phyloP scores from a whole-genome alignment of 2,113 vertebrate genomes.

The Siniperca knerii region DNA sequence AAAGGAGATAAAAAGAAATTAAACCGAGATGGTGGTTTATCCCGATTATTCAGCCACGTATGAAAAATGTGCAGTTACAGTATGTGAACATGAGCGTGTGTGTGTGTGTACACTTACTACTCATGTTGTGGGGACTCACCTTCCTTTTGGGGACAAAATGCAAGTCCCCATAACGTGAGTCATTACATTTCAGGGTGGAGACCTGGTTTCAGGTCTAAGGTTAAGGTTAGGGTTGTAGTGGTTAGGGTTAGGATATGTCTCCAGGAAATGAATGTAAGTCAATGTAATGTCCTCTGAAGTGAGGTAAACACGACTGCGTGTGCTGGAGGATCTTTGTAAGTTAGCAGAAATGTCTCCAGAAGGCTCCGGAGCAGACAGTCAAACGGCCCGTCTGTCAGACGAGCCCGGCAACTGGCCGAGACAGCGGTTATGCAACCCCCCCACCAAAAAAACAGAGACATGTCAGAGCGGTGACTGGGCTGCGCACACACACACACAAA shows the following conservation, averaged over 20 bases:
- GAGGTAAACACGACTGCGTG: too few species aligned
- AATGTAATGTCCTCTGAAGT: too few species aligned
- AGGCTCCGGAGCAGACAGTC: conserved; percentile 26
- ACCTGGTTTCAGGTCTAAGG: too few species aligned
- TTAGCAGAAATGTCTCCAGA: conserved; percentile 41
- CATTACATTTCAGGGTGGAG: too few species aligned
- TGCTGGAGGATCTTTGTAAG: too few species aligned
- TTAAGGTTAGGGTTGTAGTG: too few species aligned
- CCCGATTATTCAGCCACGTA: background rate
- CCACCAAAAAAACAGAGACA: conserved; percentile 22
- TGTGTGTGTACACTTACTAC: background rate
- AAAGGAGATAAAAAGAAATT: conserved; percentile 47
- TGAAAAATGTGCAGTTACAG: background rate
- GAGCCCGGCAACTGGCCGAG: conserved; percentile 29
- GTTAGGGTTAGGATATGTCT: too few species aligned
- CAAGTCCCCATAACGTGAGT: too few species aligned
- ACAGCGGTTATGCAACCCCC: conserved; percentile 56
- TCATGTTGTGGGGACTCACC: too few species aligned
- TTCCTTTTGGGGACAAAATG: too few species aligned
- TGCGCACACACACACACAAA: background rate
- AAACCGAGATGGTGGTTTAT: conserved; percentile 8
- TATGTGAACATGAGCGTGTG: conserved; percentile 1
- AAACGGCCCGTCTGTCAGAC: conserved; percentile 30
- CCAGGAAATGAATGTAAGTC: too few species aligned
- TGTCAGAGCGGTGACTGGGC: conserved; percentile 36